Evolutionary conservation across 2,888 invertebrate species (phyloP), one percentile per base, ranked within the genome.

Genomic region (Exocentrus adspersus): DNA sequence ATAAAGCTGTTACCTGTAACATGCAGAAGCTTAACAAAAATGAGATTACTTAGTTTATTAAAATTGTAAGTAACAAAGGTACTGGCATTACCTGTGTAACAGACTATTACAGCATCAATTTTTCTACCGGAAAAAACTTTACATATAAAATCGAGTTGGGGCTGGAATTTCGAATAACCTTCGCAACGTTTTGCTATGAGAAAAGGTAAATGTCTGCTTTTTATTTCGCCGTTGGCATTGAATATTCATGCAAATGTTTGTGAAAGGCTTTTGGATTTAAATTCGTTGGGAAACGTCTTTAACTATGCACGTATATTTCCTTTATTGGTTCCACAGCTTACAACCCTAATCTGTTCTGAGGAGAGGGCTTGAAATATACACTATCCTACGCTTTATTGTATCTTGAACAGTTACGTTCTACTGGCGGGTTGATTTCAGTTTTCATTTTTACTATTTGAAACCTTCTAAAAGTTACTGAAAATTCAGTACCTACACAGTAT

Each of bases 1-100:
- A 77, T 0, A 89, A 79, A 1, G 89, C 89, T 64, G 89, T 89
- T 20, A 89, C 88, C 89, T 89, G 79, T 0, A 77, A 75, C 62
- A 61, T 30, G 43, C 19, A 37, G 20, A 16, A 16, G 48, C 48
- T 32, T n/a, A 20, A 51, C 37, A 20, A 51, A 20, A n/a, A 20
- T 19, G 51, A 32, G 32, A 37, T 37, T 51, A 51, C 12, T 12
- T 10, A 24, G 12, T n/a, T n/a, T n/a, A n/a, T n/a, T n/a, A n/a
- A n/a, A n/a, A n/a, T n/a, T n/a, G n/a, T n/a, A n/a, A n/a, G 53
- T 53, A 53, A 42, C 53, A 42, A 41, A 41, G 14, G n/a, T n/a
- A n/a, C n/a, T n/a, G n/a, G n/a, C n/a, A n/a, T n/a, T n/a, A n/a
- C n/a, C n/a, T n/a, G n/a, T n/a, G n/a, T n/a, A n/a, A n/a, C n/a